These are phyloP conservation scores for Ormyrus thymus DNA, from an alignment of 2,888 invertebrate genomes.

Conservation along the genomic window DNA sequence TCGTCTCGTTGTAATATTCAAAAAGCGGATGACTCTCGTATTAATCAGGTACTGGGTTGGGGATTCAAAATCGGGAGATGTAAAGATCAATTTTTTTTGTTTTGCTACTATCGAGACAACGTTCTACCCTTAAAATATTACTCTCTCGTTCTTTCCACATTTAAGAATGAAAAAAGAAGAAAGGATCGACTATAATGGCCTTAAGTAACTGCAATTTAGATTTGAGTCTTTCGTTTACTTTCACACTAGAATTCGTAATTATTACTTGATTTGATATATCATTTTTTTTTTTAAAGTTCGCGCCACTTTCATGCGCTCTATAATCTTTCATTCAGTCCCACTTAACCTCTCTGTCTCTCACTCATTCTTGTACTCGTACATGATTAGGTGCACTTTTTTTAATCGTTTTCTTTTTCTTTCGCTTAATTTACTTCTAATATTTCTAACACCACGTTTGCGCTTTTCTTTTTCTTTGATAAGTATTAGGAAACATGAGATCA, in stretches of 20 bases:
- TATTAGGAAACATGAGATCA: conserved; percentile 58
- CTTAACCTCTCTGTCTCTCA: conserved; percentile 25
- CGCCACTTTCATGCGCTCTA: neutral
- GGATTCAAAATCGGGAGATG: conserved; percentile 37
- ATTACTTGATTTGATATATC: conserved; percentile 49
- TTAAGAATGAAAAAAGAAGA: conserved; percentile 40
- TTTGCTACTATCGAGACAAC: conserved; percentile 13
- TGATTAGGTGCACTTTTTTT: conserved; percentile 56
- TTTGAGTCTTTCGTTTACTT: conserved; percentile 57
- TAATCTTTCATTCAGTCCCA: conserved; percentile 23
- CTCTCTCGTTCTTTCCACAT: conserved; percentile 42
- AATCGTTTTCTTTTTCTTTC: conserved; percentile 30
- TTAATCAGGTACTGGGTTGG: conserved; percentile 56
- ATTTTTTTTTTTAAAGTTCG: conserved; percentile 36
- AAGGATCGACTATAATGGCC: conserved; percentile 51
- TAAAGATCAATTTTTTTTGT: conserved; percentile 34
- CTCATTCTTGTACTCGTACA: conserved; percentile 55
- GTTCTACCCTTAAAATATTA: conserved; percentile 52
- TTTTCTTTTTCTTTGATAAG: conserved; percentile 55
- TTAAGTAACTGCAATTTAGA: conserved; percentile 58
- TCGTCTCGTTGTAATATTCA: conserved; percentile 50
- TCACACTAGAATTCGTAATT: conserved; percentile 51
- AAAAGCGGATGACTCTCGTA: conserved; percentile 53
- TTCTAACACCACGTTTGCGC: conserved; percentile 40
- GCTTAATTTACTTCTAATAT: conserved; percentile 35